These are phyloP conservation scores for Pinctada fucata DNA, from an alignment of 2,888 invertebrate species.

Conservation along the genomic window DNA sequence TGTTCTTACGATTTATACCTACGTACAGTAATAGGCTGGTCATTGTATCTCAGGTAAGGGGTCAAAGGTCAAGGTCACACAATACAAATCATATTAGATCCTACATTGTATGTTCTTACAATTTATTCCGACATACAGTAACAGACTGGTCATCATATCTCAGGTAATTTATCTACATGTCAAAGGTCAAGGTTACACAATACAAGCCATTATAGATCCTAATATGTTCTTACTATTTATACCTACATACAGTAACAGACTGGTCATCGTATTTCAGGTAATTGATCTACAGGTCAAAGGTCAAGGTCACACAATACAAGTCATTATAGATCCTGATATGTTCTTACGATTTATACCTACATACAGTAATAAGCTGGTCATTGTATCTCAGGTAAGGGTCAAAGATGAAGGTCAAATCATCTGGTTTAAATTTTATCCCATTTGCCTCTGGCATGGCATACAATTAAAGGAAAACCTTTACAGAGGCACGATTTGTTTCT, in stretches of 20 bases:
- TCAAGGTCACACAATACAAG: constrained; percentile 81
- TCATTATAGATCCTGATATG: constrained; percentile 85
- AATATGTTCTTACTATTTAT: constrained; percentile 88
- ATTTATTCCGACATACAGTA: constrained; percentile 92
- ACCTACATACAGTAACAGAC: constrained; percentile 90
- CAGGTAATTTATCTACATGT: constrained; percentile 77
- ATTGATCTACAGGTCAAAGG: background rate
- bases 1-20: constrained; percentile 91
- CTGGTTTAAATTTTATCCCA: constrained; percentile 86
- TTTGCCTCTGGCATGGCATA: constrained; percentile 82
- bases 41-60: constrained; percentile 85
- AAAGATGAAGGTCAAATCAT: constrained; percentile 79
- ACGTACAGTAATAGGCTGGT: constrained; percentile 91
- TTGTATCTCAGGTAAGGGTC: constrained; percentile 84
- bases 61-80: constrained; percentile 67
- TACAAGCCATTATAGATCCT: constrained; percentile 87
- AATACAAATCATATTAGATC: constrained; percentile 86
- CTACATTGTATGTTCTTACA: constrained; percentile 90
- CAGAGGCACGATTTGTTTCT: too few species aligned
- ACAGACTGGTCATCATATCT: constrained; percentile 90
- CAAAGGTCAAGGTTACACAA: constrained; percentile 77
- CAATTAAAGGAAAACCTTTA: too few species aligned
- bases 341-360: constrained; percentile 93
- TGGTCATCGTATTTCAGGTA: constrained; percentile 89
- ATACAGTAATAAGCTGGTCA: constrained; percentile 90